Conservation (phyloP, 1,140 invertebrate species). For the Drosophila sproati region DNA sequence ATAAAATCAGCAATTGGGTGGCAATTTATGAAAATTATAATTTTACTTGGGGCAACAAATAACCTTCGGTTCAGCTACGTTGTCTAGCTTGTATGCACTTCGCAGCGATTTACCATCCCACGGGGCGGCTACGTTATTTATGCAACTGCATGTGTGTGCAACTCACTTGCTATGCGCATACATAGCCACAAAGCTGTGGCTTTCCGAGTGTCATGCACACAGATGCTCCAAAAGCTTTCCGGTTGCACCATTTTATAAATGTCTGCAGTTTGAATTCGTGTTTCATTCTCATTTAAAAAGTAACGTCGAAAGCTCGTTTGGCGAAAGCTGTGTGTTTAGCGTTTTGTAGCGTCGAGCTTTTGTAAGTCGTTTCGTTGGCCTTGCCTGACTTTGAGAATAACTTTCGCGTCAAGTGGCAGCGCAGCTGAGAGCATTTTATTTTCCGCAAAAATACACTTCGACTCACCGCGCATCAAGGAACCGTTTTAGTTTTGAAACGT, state of each 20-base stretch:
- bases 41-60: conserved; percentile 19
- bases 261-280: not conserved
- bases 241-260: not conserved
- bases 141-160: conserved; percentile 31
- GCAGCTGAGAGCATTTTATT: not conserved
- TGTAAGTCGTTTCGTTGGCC: no score
- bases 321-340: not conserved
- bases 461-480: not conserved
- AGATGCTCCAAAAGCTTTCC: not conserved
- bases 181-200: conserved; percentile 2
- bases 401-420: conserved; percentile 16
- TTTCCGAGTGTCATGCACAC: not conserved
- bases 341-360: conserved; percentile 22
- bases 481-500: not conserved
- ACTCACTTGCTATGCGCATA: not conserved
- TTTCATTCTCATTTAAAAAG: not conserved
- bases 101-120: conserved; percentile 36
- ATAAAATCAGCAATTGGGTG: conserved; percentile 56
- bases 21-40: conserved; percentile 75
- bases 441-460: not conserved
- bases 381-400: conserved; percentile 1
- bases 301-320: conserved; percentile 5
- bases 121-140: conserved; percentile 44
- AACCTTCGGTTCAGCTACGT: conserved; percentile 23
- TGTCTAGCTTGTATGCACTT: conserved; percentile 33